phyloP scores from a whole-genome alignment of 2,888 invertebrate species.

The Ichneumoninae sp. region DNA sequence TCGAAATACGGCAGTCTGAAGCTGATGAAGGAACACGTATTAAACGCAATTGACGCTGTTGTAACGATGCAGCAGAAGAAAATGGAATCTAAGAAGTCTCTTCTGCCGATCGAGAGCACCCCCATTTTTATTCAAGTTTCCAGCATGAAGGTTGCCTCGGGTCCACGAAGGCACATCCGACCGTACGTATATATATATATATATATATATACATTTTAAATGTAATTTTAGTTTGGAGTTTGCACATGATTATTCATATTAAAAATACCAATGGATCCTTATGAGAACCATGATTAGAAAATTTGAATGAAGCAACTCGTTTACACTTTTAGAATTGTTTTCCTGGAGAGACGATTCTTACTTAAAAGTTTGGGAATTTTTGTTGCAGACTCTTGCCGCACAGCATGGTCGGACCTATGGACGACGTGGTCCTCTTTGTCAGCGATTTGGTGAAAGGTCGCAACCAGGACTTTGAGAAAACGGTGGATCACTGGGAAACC shows the following conservation, averaged over 20 bases:
- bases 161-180: slow-evolving; percentile 87
- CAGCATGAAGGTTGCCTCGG: slow-evolving; percentile 88
- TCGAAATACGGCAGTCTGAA: slow-evolving; percentile 44
- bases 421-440: slow-evolving; percentile 92
- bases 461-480: slow-evolving; percentile 90
- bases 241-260: slow-evolving; percentile 76
- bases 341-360: neutral
- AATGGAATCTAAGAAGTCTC: slow-evolving; percentile 79
- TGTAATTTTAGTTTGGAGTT: neutral
- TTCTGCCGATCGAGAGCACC: slow-evolving; percentile 86
- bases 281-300: slow-evolving; percentile 76
- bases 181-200: slow-evolving; percentile 85
- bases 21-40: slow-evolving; percentile 77
- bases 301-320: slow-evolving; percentile 65
- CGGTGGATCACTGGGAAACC: slow-evolving; percentile 90
- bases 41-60: slow-evolving; percentile 79
- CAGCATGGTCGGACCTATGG: slow-evolving; percentile 87
- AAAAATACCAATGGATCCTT: slow-evolving; percentile 80
- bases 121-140: slow-evolving; percentile 87
- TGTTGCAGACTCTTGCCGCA: slow-evolving; percentile 86
- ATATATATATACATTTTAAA: no score
- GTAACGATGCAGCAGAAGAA: slow-evolving; percentile 80
- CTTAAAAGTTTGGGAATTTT: neutral
- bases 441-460: slow-evolving; percentile 90
- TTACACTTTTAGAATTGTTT: neutral